A percentile compares a stretch with the other conserved stretches of the same genome.
phyloP scores from a whole-genome alignment of 92 coral and sea anemone genomes.

The Pocillopora meandrina region DNA sequence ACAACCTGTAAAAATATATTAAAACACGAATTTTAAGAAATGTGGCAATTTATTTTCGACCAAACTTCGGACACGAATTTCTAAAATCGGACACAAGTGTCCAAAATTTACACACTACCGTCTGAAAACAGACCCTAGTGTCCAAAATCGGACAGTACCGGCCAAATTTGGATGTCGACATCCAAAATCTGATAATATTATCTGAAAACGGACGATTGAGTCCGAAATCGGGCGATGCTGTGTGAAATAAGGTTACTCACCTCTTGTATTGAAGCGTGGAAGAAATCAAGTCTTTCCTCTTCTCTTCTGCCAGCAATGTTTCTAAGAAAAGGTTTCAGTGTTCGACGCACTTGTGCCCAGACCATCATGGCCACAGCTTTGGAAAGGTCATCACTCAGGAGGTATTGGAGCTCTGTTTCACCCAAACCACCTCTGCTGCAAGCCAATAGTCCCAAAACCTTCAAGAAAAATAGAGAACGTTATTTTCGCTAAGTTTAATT shows the following conservation, averaged over 20 bases:
- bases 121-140: too few relatives aligned
- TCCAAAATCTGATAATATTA: neutral
- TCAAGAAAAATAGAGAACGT: neutral
- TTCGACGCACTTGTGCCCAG: constrained; percentile 80
- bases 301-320: constrained; percentile 53
- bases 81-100: too few relatives aligned
- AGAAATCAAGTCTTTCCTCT: constrained; percentile 77
- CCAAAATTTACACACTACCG: too few relatives aligned
- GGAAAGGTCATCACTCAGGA: constrained; percentile 55
- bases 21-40: neutral
- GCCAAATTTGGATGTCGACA: too few relatives aligned
- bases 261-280: constrained; percentile 82
- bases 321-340: constrained; percentile 73
- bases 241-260: constrained; percentile 4
- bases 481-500: neutral
- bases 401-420: constrained; percentile 68
- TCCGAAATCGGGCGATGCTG: too few relatives aligned
- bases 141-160: too few relatives aligned
- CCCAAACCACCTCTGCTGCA: constrained; percentile 66
- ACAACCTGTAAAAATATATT: constrained; percentile 51
- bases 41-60: too few relatives aligned
- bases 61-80: too few relatives aligned
- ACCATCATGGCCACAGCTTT: constrained; percentile 70
- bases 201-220: neutral
- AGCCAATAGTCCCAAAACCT: constrained; percentile 72